A percentile compares a stretch with the other conserved stretches of the same genome.
phyloP scores from a whole-genome alignment of 2,113 vertebrate genomes.

The Ptychochromis oligacanthus region DNA sequence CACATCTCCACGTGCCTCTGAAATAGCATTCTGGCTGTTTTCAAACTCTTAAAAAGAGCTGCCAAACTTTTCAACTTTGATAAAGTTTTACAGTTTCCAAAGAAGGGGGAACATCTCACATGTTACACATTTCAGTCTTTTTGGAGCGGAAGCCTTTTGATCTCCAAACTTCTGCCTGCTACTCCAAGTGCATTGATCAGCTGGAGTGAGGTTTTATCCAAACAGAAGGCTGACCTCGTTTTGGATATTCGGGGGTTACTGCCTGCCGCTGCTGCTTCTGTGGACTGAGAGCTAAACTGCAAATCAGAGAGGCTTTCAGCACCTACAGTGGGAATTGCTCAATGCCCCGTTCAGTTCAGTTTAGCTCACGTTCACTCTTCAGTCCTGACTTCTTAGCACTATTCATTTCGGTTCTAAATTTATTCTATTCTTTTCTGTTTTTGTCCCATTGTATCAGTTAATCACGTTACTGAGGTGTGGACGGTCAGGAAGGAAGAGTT shows the following conservation, averaged over 20 bases:
- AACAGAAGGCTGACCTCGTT: constrained; percentile 54
- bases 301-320: constrained; percentile 45
- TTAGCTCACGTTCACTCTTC: background rate
- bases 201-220: constrained; percentile 39
- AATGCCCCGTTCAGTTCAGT: background rate
- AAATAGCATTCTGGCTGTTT: constrained; percentile 7
- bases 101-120: constrained; percentile 30
- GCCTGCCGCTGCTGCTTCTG: constrained; percentile 26
- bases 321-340: constrained; percentile 22
- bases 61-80: constrained; percentile 50
- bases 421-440: constrained; percentile 25
- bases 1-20: background rate
- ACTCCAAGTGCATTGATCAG: constrained; percentile 48
- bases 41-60: constrained; percentile 24
- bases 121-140: constrained; percentile 43
- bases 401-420: background rate
- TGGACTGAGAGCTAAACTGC: constrained; percentile 14
- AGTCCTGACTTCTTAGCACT: background rate
- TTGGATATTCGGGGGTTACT: constrained; percentile 5
- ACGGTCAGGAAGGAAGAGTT: constrained; percentile 20
- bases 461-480: background rate
- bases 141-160: constrained; percentile 48
- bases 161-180: constrained; percentile 29
- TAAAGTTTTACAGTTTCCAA: constrained; percentile 41
- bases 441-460: background rate